phyloP scores from a whole-genome alignment of 2,888 invertebrate genomes.

The Yponomeuta evonymella region DNA sequence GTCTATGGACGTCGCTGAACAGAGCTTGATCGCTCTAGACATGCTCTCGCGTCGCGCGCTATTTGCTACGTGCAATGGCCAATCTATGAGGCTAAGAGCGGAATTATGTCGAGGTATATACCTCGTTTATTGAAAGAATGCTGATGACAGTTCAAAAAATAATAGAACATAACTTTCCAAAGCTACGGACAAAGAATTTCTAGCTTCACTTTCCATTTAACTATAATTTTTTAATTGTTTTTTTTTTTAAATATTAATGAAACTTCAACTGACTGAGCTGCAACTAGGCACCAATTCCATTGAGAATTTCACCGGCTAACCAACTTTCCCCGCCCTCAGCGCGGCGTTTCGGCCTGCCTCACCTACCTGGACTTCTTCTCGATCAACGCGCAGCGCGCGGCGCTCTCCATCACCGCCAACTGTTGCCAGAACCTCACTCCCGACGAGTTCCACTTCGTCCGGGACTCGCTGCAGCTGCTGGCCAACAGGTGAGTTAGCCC shows the following conservation, averaged over 20 bases:
- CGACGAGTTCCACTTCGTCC: slow-evolving; percentile 95
- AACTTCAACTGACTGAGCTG: too few relatives aligned
- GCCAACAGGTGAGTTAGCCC: slow-evolving; percentile 74
- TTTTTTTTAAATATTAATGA: too few relatives aligned
- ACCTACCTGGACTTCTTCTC: slow-evolving; percentile 99
- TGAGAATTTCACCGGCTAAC: neutral
- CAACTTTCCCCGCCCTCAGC: slow-evolving; percentile 63
- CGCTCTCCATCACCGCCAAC: slow-evolving; percentile 97
- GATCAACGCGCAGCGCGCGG: slow-evolving; percentile 97
- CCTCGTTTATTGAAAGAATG: too few relatives aligned
- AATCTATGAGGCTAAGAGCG: too few relatives aligned
- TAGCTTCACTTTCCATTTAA: too few relatives aligned
- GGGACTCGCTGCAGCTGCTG: slow-evolving; percentile 90
- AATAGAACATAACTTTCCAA: too few relatives aligned
- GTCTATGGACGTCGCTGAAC: slow-evolving; percentile 99
- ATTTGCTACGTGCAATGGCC: too few relatives aligned
- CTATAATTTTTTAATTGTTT: too few relatives aligned
- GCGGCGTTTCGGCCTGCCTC: slow-evolving; percentile 96
- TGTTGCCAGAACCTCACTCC: slow-evolving; percentile 95
- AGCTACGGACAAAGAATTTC: too few relatives aligned
- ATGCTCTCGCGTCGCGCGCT: slow-evolving; percentile 89
- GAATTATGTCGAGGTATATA: too few relatives aligned
- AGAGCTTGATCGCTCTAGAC: slow-evolving; percentile 96
- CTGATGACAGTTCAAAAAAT: too few relatives aligned
- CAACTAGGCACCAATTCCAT: too few relatives aligned